Evolutionary conservation across 2,113 vertebrate genomes (phyloP), one percentile per base, ranked within the genome.

Genomic region (Sprattus sprattus): DNA sequence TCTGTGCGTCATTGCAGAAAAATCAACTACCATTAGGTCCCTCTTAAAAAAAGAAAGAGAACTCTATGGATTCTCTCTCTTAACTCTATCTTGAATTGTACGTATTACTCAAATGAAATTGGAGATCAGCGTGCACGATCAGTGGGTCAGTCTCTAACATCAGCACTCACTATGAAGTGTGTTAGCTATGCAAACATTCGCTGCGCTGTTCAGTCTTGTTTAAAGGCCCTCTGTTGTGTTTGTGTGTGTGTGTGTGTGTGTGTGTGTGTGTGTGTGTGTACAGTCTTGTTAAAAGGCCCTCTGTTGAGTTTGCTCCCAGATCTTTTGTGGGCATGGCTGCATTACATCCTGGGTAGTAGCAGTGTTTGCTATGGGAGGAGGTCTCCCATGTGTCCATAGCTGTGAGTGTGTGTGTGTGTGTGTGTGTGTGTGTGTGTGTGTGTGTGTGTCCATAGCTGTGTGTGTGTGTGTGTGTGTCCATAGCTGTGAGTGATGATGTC

Each of bases 301-400:
- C 15, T 47, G 83, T 67, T 81, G 57, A 85, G 81, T 85, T 25
- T 18, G 25, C 39, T 50, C 46, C 49, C 47, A 64, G 52, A 75
- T 83, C 82, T 71, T 46, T 47, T 44, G 44, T 20, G 45, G 46
- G 13, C 50, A 25, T 45, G 28, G 71, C 32, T 82, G 44, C 71
- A 15, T 32, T 78, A 10, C 71, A 78, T 78, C 32, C 64, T 71
- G 64, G 64, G 16, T 5, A 45, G 46, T 11, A 32, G 28, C 13
- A 15, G 13, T 39, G 82, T 90, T 90, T 88, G 54, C 71, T 64
- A 49, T 87, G 85, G 89, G 87, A 88, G 87, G 87, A 87, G 84
- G 83, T 67, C 22, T 86, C 81, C 67, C 49, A 20, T 87, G 83
- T 32, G 50, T 39, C 32, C 82, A 45, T 78, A 81, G 18, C 4